Percentiles rank a stretch among this genome's conserved stretches.
Evolutionary conservation across 2,888 invertebrate species (phyloP).

Genomic region (Netelia inedita): DNA sequence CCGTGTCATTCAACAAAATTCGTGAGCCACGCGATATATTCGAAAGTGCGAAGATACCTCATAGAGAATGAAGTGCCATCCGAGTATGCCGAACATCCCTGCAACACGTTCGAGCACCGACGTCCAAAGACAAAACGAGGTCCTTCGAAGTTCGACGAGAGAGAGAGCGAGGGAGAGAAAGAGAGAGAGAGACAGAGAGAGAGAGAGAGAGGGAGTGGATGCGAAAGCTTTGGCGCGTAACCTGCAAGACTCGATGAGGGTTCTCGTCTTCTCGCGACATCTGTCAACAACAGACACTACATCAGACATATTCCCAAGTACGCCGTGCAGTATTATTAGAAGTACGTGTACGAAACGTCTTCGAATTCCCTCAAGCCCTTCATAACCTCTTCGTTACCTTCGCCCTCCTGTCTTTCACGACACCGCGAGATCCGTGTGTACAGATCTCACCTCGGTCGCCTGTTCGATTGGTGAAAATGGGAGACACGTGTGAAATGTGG

Average conservation of each 20-base stretch:
- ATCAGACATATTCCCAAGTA: slow-evolving; percentile 63
- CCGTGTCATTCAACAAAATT: slow-evolving; percentile 2
- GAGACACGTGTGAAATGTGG: neutral
- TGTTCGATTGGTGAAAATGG: neutral
- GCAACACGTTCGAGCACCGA: slow-evolving; percentile 37
- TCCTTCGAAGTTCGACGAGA: slow-evolving; percentile 68
- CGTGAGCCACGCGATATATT: slow-evolving; percentile 40
- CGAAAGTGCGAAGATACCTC: slow-evolving; percentile 26
- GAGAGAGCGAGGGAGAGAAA: neutral
- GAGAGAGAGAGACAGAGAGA: too few species aligned
- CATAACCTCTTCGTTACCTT: slow-evolving; percentile 42
- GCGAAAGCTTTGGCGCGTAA: slow-evolving; percentile 56
- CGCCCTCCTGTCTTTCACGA: slow-evolving; percentile 52
- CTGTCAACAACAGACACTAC: slow-evolving; percentile 80
- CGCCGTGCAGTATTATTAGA: slow-evolving; percentile 56
- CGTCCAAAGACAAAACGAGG: slow-evolving; percentile 66
- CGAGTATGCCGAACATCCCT: slow-evolving; percentile 59
- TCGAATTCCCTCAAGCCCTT: slow-evolving; percentile 57
- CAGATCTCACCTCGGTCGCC: neutral
- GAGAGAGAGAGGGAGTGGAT: slow-evolving; percentile 34
- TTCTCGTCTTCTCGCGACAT: slow-evolving; percentile 72
- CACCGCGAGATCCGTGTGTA: slow-evolving; percentile 2
- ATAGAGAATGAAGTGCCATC: slow-evolving; percentile 34
- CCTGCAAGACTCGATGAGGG: slow-evolving; percentile 71
- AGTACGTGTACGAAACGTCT: slow-evolving; percentile 59